Evolutionary conservation across 2,797 vertebrate species (phyloP), one percentile per base, ranked within the genome.

Genomic region (Danionella dracula): DNA sequence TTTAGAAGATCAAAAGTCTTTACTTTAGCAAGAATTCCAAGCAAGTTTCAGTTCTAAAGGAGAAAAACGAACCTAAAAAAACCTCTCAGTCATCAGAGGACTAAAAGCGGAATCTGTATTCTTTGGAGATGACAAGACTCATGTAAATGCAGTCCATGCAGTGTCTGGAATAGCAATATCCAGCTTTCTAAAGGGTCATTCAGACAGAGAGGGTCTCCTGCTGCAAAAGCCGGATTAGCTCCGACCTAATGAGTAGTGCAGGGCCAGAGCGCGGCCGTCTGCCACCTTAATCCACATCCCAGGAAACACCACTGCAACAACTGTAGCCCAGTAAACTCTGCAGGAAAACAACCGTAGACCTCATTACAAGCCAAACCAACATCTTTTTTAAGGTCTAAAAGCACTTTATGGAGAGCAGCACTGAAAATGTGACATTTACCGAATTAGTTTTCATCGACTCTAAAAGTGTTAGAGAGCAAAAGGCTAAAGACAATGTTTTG

Each of bases 141-240:
- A 1, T 40, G 16, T 37, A 37, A 42, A 6, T 5, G 27, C 29
- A 55, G 34, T 54, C 12, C 32, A 20, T 38, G 37, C 54, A 51
- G 61, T 15, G 54, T 20, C 4, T 49, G 31, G 32, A 65, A 41
- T 27, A 29, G 41, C 21, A 56, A 57, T 49, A 53, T 60, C 2
- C 16, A 38, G 34, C 40, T 58, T 69, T 46, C 42, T 9, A 35
- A 70, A 41, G 68, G 72, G 63, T 70, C 62, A 63, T 61, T 66
- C 46, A 44, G 45, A 32, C 68, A 34, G 57, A 46, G 44, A 70
- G 63, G 58, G 38, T 41, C 63, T 57, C 48, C 58, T 41, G 45
- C 50, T 8, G 34, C 57, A 41, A 55, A 66, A 70, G 45, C 66
- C 19, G 66, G 70, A 76, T 72, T 70, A 72, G 56, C 32, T 46